Base-by-base conservation (phyloP, 1,140 invertebrate species). In the Agraylea sexmaculata region DNA sequence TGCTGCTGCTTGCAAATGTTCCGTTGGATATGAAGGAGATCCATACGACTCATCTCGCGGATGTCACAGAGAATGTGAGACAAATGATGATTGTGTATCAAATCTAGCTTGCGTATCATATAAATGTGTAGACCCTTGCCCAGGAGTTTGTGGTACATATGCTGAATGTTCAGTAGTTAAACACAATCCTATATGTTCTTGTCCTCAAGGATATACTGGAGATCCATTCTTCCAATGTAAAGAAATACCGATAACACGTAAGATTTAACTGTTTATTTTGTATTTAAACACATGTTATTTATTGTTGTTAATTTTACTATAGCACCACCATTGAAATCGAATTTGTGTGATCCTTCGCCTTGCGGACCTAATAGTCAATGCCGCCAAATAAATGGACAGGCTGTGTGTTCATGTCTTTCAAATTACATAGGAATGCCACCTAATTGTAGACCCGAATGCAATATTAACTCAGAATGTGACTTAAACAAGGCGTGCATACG, bases 341-440 rank as follows among this genome's bases (percentile, higher is more conserved):
- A 78, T 55, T 77, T 79, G 19, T 85, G 81, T 50, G 68, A 73
- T 33, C 78, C 80, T 2, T 77, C 77, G 27, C 80, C 82, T 5
- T 90, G 86, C 58, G 86, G 80, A 12, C 68, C 77, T 0, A 84
- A 87, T 46, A 80, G 81, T 51, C 73, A 78, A 53, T 89, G 86
- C 53, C 62, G 74, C 56, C 66, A 74, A 56, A 61, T 78, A 31
- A 75, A 77, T 56, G 70, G 66, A 46, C 75, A 79, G 59, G 76
- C 80, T n/a, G 74, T 80, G 11, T 88, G 83, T 46, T 77, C 78
- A 29, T 87, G 83, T 52, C 44, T 80, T 20, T 66, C 71, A 21
- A 75, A 74, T 31, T 84, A 78, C 48, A 63, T 77, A 21, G 82
- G 83, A 37, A 74, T 71, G 43, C 80, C 82, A 19, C 80, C 80